A percentile compares a stretch with the other conserved stretches of the same genome.
Evolutionary conservation across 2,113 vertebrate genomes (phyloP).

Genomic region (Vidua chalybeata): DNA sequence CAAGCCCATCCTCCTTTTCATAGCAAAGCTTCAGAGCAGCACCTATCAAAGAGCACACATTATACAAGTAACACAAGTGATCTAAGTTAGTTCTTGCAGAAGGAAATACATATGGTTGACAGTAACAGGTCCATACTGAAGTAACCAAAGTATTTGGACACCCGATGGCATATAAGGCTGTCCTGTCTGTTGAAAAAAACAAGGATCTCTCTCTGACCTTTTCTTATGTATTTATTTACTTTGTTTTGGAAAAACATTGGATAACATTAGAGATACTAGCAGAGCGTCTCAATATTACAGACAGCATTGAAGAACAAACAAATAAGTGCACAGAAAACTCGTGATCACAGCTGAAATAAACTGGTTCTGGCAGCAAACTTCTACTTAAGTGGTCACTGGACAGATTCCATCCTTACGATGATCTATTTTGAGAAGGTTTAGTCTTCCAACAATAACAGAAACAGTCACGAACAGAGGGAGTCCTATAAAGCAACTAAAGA

Average conservation of each 20-base stretch:
- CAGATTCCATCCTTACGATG: conserved; percentile 17
- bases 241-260: background rate
- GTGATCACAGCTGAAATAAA: conserved; percentile 30
- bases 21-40: background rate
- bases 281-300: background rate
- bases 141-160: background rate
- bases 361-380: conserved; percentile 22
- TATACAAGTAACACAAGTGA: background rate
- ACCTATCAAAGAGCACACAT: background rate
- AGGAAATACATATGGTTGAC: background rate
- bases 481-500: background rate
- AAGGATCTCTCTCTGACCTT: background rate
- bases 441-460: conserved; percentile 36
- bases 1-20: background rate
- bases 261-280: background rate
- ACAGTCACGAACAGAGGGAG: background rate
- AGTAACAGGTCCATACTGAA: background rate
- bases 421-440: conserved; percentile 32
- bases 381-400: conserved; percentile 25
- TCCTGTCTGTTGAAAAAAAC: background rate
- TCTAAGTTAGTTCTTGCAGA: background rate
- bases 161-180: background rate
- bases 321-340: background rate
- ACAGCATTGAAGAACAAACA: conserved; percentile 1
- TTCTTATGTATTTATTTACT: background rate